Base-by-base conservation (phyloP, 1,140 invertebrate species). In the Diorhabda elongata region DNA sequence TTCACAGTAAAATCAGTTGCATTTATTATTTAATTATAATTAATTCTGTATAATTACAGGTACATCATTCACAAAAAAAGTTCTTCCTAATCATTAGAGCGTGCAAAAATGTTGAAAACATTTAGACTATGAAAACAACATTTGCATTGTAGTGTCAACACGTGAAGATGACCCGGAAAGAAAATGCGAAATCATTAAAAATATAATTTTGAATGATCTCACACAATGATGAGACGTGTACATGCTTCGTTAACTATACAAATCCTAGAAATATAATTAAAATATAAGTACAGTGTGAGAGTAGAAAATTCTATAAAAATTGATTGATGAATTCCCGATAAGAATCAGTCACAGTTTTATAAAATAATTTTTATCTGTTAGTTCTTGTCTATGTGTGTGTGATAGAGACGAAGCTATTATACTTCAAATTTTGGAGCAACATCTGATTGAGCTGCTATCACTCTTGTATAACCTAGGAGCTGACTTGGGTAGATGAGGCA, bases 21-120 rank as follows among this genome's bases (percentile, higher is more conserved):
- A 68, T 68, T 68, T 68, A 68, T 62, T 68, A 68, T 68, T 68
- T 44, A 69, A 69, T 69, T 69, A 65, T 65, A 69, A 69, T 69
- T 69, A 69, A 69, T 58, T 64, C 47, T 59, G 58, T 60, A 61
- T 69, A 69, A 69, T 69, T 69, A 69, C 58, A 42, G 59, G 62
- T 69, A 65, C 58, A 66, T 58, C 64, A 67, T 61, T 45, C 57
- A 69, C 68, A 61, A 65, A 64, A 68, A 69, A 69, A 60, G 61
- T 69, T 65, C 26, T 26, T 26, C 57, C 68, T 47, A 65, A 58
- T 69, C 68, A 65, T 41, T 65, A 56, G 68, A 69, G 68, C 68
- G 52, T 65, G 58, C 68, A 60, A 69, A 9, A 44, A 64, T 64
- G 68, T 45, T 42, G 58, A 69, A 69, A 69, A 47, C 62, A 69